phyloP scores from a whole-genome alignment of 2,888 invertebrate genomes.

The Bombyx huttoni region DNA sequence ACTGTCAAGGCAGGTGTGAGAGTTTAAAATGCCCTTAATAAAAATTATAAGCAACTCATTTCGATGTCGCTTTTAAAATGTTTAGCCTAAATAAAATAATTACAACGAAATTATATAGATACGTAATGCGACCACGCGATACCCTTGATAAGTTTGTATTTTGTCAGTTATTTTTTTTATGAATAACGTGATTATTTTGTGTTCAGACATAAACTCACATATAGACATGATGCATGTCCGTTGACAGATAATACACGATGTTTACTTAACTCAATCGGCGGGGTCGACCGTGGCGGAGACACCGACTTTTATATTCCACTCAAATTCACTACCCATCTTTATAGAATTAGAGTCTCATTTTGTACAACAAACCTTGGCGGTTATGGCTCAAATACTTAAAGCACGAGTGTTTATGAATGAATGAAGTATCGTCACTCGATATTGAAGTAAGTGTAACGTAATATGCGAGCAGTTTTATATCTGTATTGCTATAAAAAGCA shows the following conservation, averaged over 20 bases:
- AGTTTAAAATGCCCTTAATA: no score
- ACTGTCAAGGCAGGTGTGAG: no score
- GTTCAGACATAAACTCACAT: constrained; percentile 37
- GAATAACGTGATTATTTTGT: constrained; percentile 55
- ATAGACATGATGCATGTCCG: constrained; percentile 53
- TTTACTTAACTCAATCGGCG: constrained; percentile 69
- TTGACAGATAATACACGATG: constrained; percentile 70
- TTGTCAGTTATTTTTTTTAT: constrained; percentile 39
- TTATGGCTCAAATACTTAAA: constrained; percentile 42
- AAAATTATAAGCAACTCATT: neutral
- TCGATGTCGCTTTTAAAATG: neutral
- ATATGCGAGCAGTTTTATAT: constrained; percentile 13
- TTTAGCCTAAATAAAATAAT: neutral
- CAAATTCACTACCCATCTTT: constrained; percentile 30
- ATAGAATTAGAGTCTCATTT: constrained; percentile 43
- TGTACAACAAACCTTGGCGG: constrained; percentile 23
- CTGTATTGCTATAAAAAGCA: constrained; percentile 15
- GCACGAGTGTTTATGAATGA: constrained; percentile 58
- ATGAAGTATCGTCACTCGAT: constrained; percentile 65
- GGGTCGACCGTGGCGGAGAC: constrained; percentile 45
- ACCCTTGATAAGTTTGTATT: constrained; percentile 8
- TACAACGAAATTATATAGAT: neutral
- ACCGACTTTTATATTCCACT: constrained; percentile 19
- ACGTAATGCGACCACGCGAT: constrained; percentile 4
- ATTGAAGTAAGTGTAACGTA: constrained; percentile 33